Evolutionary conservation across 2,797 vertebrate species (phyloP).

Genomic region (Pseudopleuronectes americanus): DNA sequence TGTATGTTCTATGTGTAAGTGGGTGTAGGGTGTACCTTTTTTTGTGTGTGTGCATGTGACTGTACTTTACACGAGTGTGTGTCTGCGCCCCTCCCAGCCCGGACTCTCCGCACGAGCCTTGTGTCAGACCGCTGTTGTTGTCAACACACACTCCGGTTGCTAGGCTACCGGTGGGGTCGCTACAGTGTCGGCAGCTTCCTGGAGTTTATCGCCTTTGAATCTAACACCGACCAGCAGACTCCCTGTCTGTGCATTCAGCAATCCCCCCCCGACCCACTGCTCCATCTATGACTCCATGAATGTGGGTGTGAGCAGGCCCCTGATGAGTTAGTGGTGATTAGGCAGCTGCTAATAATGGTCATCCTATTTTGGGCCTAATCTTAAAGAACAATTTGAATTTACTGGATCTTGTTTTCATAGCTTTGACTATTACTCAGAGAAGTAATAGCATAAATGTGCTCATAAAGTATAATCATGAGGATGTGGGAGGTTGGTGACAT

Average conservation of each 20-base stretch:
- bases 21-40: slow-evolving; percentile 1
- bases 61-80: slow-evolving; percentile 28
- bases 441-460: background rate
- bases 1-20: slow-evolving; percentile 1
- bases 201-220: slow-evolving; percentile 68
- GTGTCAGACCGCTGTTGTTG: slow-evolving; percentile 74
- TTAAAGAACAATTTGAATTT: slow-evolving; percentile 1
- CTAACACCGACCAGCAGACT: slow-evolving; percentile 52
- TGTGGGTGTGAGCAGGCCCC: background rate
- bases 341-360: background rate
- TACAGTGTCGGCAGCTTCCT: slow-evolving; percentile 51
- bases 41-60: slow-evolving; percentile 20
- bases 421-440: background rate
- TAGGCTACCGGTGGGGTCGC: slow-evolving; percentile 59
- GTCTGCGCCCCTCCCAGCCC: slow-evolving; percentile 31
- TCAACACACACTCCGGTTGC: slow-evolving; percentile 78
- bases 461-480: too few species aligned
- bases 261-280: background rate
- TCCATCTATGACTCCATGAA: background rate
- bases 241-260: slow-evolving; percentile 36
- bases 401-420: background rate
- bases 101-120: slow-evolving; percentile 43
- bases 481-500: too few species aligned
- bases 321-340: background rate
- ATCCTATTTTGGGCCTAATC: background rate